Conservation (phyloP, 2,888 invertebrate genomes). For the Leptopilina myrica region DNA sequence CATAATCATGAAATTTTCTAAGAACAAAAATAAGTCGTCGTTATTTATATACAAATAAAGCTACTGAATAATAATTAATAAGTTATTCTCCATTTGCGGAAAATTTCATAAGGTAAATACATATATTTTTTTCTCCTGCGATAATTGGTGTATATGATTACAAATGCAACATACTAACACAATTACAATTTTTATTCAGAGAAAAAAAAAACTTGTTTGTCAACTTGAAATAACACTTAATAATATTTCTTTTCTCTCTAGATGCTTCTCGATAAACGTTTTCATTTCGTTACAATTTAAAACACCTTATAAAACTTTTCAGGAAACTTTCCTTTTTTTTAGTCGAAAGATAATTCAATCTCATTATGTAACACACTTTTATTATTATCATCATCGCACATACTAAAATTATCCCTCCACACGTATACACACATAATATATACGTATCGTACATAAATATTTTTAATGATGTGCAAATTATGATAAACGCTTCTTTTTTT, state of each 20-base stretch:
- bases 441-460: no score
- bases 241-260: not conserved
- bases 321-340: not conserved
- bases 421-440: no score
- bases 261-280: not conserved
- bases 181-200: not conserved
- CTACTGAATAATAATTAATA: not conserved
- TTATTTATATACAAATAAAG: not conserved
- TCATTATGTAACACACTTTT: not conserved
- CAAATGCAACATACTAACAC: conserved; percentile 3
- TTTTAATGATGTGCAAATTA: no score
- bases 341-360: not conserved
- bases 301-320: conserved; percentile 7
- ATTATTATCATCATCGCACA: not conserved
- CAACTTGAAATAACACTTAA: not conserved
- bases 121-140: not conserved
- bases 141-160: not conserved
- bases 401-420: not conserved
- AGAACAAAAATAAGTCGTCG: no score
- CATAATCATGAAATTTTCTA: no score
- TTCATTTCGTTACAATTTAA: not conserved
- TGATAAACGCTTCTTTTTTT: no score
- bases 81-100: not conserved
- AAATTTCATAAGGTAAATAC: not conserved
- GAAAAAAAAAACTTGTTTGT: not conserved